These are phyloP conservation scores for Eupsittula cactorum DNA, from an alignment of 2,113 vertebrate species.

Conservation along the genomic window DNA sequence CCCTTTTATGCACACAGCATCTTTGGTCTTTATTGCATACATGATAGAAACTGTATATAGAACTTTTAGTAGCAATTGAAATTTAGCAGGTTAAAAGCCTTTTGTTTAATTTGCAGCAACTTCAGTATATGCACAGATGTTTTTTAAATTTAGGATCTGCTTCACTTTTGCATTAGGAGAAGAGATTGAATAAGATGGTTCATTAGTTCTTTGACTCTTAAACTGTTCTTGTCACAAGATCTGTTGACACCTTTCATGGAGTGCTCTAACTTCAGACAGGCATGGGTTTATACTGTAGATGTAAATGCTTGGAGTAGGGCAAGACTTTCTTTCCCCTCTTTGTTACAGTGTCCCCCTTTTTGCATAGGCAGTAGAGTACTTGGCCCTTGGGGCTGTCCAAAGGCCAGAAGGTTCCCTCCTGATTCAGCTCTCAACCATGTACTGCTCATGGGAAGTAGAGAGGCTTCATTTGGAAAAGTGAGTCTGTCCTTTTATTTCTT, in stretches of 20 bases:
- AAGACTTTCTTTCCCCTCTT: background rate
- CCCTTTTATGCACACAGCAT: background rate
- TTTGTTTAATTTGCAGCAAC: background rate
- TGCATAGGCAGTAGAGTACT: background rate
- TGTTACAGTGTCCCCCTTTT: background rate
- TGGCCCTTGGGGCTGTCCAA: background rate
- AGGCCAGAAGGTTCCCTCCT: background rate
- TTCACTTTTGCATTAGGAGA: background rate
- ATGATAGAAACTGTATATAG: background rate
- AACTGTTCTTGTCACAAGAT: background rate
- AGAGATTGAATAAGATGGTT: background rate
- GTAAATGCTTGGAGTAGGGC: fast-evolving
- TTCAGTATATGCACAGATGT: background rate
- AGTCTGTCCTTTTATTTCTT: background rate
- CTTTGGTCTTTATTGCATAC: background rate
- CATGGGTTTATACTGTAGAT: background rate
- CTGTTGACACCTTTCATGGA: background rate
- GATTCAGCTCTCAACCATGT: background rate
- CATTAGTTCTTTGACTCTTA: background rate
- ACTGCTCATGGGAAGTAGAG: background rate
- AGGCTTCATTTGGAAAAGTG: background rate
- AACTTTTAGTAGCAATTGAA: background rate
- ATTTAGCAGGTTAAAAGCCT: background rate
- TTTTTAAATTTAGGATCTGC: background rate
- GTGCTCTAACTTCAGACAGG: background rate